A percentile compares a stretch with the other conserved stretches of the same genome.
phyloP scores from a whole-genome alignment of 2,113 vertebrate species.

The Phalacrocorax aristotelis region DNA sequence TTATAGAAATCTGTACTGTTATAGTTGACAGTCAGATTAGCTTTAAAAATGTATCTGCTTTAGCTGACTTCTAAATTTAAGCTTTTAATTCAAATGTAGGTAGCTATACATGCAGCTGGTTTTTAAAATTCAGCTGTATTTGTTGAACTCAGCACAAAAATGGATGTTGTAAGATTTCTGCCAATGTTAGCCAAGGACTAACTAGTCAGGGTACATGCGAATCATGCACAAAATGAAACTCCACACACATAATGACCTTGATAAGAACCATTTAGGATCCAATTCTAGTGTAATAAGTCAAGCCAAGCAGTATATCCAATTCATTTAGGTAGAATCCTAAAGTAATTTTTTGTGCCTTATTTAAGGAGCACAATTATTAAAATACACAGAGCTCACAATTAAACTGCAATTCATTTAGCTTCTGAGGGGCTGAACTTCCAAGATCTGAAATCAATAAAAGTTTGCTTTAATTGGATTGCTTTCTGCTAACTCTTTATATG shows the following conservation, averaged over 20 bases:
- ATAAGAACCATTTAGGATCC: background rate
- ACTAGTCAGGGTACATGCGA: background rate
- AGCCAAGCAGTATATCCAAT: background rate
- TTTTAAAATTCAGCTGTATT: background rate
- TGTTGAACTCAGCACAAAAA: background rate
- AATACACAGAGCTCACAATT: background rate
- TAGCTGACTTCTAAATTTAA: background rate
- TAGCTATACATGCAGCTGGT: background rate
- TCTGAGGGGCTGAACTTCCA: background rate
- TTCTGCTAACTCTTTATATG: background rate
- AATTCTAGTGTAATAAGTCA: background rate
- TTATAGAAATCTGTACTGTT: background rate
- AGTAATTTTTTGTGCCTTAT: background rate
- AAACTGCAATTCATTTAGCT: background rate
- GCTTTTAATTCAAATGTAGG: background rate
- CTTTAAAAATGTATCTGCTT: background rate
- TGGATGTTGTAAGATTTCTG: background rate
- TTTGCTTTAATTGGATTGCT: background rate
- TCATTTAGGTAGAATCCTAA: background rate
- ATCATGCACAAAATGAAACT: background rate
- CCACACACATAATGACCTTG: background rate
- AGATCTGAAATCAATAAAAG: background rate
- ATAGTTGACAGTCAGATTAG: background rate
- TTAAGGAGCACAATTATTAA: background rate
- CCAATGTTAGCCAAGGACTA: background rate